phyloP scores from a whole-genome alignment of 1,140 invertebrate species.

The Pachyrhynchus sulphureomaculatus region DNA sequence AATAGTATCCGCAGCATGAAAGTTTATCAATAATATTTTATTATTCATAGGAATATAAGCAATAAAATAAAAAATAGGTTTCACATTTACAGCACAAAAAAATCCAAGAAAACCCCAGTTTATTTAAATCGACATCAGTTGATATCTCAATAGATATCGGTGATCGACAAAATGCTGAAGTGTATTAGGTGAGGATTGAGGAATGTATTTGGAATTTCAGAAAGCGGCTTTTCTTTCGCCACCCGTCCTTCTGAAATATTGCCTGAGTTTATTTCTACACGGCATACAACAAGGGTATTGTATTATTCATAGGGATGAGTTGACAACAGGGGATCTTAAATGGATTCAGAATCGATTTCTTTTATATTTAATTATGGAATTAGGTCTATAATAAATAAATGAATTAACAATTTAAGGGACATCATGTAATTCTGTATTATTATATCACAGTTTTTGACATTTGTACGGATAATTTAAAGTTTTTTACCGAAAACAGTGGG shows the following conservation, averaged over 20 bases:
- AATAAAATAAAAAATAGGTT: too few species aligned
- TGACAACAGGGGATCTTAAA: neutral
- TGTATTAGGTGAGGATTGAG: slow-evolving; percentile 22
- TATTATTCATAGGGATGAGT: neutral
- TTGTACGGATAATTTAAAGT: too few species aligned
- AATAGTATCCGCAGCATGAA: too few species aligned
- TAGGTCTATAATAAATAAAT: too few species aligned
- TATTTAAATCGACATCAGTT: slow-evolving; percentile 9
- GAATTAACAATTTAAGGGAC: too few species aligned
- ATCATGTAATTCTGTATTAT: too few species aligned
- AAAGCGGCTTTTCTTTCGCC: slow-evolving; percentile 20
- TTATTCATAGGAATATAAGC: too few species aligned
- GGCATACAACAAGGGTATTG: slow-evolving; percentile 23
- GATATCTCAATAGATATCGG: slow-evolving; percentile 25
- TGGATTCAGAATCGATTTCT: neutral
- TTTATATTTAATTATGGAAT: neutral
- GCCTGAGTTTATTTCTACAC: slow-evolving; percentile 18
- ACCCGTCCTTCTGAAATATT: slow-evolving; percentile 18
- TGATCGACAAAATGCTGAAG: slow-evolving; percentile 15
- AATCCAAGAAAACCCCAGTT: slow-evolving; percentile 12
- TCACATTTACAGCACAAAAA: neutral
- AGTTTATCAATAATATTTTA: too few species aligned
- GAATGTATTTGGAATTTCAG: slow-evolving; percentile 23
- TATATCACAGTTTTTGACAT: too few species aligned
- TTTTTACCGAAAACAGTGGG: too few species aligned